phyloP scores from a whole-genome alignment of 2,888 invertebrate species.

The Pinctada fucata region DNA sequence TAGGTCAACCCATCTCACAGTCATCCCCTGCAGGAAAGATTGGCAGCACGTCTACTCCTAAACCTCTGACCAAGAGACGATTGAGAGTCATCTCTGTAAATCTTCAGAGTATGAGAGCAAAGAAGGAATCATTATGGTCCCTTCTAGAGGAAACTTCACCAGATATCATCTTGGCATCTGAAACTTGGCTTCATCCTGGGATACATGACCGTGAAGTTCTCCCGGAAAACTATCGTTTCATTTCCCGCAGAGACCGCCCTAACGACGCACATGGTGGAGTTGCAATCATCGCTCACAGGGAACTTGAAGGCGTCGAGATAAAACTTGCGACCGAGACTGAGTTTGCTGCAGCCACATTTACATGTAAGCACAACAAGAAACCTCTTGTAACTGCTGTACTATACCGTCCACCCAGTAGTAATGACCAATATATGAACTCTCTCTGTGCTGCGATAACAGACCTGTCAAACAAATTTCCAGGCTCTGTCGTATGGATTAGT shows the following conservation, averaged over 20 bases:
- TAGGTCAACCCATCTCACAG: constrained; percentile 1
- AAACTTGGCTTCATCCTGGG: not conserved
- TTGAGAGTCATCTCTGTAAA: not conserved
- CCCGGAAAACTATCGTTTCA: not conserved
- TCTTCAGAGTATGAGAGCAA: not conserved
- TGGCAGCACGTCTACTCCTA: not conserved
- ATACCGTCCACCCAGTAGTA: constrained; percentile 5
- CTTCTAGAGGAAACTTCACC: not conserved
- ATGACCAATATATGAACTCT: not conserved
- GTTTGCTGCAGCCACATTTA: not conserved
- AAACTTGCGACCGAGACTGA: not conserved
- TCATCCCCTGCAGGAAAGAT: not conserved
- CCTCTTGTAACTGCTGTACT: not conserved
- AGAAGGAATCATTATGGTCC: not conserved
- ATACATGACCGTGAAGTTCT: not conserved
- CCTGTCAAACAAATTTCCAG: not conserved
- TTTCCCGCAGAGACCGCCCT: not conserved
- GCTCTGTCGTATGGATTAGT: not conserved
- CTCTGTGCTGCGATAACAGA: not conserved
- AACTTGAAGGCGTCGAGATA: not conserved
- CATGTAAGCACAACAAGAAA: not conserved
- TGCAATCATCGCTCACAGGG: not conserved
- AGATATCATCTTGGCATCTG: not conserved
- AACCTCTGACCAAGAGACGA: not conserved
- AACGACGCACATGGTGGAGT: not conserved